Conservation (phyloP, 2,113 vertebrate genomes). For the Pavo muticus region DNA sequence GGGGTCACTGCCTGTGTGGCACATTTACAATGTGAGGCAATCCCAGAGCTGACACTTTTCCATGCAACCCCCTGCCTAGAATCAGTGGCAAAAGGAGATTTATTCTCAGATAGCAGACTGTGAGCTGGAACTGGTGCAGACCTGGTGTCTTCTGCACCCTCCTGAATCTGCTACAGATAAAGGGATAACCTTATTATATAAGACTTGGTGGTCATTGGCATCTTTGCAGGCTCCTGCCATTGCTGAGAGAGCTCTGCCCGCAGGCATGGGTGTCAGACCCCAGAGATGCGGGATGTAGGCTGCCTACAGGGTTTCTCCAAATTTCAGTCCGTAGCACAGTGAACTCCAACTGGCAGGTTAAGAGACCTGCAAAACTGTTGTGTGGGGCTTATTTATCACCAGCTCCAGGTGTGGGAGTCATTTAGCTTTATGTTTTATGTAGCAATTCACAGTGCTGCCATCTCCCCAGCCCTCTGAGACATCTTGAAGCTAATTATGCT, state of each 20-base stretch:
- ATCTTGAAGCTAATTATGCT: slow-evolving; percentile 74
- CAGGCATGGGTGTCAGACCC: rapidly evolving
- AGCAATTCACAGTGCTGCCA: slow-evolving; percentile 54
- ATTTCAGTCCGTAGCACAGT: background rate
- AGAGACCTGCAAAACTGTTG: background rate
- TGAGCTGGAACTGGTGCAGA: background rate
- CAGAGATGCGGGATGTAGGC: background rate
- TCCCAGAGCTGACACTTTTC: background rate
- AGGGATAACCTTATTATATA: background rate
- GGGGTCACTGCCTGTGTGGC: background rate
- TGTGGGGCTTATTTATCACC: slow-evolving; percentile 7
- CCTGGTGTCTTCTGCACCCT: background rate
- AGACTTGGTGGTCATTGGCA: background rate
- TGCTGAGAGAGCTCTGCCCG: background rate
- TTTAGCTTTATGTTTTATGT: slow-evolving; percentile 19
- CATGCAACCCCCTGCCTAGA: background rate
- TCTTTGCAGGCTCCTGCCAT: background rate
- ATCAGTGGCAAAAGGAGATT: background rate
- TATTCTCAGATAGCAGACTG: background rate
- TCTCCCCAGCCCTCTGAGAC: slow-evolving; percentile 60
- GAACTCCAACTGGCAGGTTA: background rate
- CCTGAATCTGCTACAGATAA: background rate
- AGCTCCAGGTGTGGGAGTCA: slow-evolving; percentile 22
- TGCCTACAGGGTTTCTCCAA: background rate
- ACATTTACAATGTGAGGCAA: background rate